phyloP scores from a whole-genome alignment of 2,797 vertebrate species.

The Scolopax bukidnonensis region DNA sequence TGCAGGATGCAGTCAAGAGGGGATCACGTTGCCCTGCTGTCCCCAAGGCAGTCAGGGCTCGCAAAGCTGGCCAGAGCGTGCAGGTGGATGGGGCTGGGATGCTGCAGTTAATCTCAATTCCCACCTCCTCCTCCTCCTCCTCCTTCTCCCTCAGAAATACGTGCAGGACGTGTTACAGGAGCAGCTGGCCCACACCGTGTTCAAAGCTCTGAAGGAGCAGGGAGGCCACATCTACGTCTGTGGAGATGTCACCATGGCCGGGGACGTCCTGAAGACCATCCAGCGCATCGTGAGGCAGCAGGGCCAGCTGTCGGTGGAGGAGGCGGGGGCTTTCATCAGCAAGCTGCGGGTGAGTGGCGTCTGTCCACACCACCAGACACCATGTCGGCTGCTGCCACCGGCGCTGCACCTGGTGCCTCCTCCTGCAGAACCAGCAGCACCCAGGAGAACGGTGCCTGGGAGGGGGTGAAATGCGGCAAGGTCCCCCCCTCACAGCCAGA shows the following conservation, averaged over 20 bases:
- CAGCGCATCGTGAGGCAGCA: conserved; percentile 91
- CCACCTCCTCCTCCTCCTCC: background rate
- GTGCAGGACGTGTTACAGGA: conserved; percentile 95
- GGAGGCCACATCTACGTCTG: conserved; percentile 97
- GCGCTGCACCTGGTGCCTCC: background rate
- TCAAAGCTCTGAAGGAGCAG: conserved; percentile 89
- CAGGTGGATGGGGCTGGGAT: background rate
- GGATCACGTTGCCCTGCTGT: background rate
- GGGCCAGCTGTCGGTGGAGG: conserved; percentile 89
- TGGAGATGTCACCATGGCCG: conserved; percentile 97
- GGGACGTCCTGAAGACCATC: conserved; percentile 94
- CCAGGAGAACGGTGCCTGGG: background rate
- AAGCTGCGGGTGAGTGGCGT: conserved; percentile 86
- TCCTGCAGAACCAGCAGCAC: background rate
- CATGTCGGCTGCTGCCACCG: accelerated
- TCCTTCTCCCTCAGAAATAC: conserved; percentile 86
- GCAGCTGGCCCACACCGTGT: conserved; percentile 90
- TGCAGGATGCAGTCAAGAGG: accelerated
- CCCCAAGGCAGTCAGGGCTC: background rate
- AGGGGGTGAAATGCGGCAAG: background rate
- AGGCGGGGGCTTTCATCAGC: conserved; percentile 93
- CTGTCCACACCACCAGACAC: background rate
- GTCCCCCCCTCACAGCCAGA: background rate
- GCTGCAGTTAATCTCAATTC: background rate
- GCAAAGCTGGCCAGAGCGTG: accelerated